These are phyloP conservation scores for Kradibia gibbosae DNA, from an alignment of 1,140 invertebrate species.

Conservation along the genomic window DNA sequence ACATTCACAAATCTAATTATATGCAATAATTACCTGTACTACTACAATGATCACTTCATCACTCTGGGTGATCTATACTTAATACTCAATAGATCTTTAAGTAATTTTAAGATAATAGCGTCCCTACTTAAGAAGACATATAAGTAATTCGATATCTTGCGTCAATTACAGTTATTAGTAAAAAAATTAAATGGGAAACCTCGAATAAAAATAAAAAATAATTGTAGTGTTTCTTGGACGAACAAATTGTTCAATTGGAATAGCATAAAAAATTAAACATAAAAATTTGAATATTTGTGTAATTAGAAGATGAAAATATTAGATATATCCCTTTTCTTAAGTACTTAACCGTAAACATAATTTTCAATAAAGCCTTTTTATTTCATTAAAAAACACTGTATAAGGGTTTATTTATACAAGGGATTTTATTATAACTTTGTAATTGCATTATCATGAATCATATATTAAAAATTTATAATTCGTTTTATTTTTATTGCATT, in stretches of 20 bases:
- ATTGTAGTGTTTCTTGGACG: neutral
- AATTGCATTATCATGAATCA: no score
- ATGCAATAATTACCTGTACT: neutral
- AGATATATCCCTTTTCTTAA: no score
- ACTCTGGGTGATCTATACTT: neutral
- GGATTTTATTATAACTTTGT: no score
- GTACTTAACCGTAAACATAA: no score
- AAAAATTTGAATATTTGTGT: no score
- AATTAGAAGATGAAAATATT: no score
- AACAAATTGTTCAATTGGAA: neutral
- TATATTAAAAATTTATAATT: no score
- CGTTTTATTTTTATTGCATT: no score
- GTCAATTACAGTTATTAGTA: neutral
- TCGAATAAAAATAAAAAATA: neutral
- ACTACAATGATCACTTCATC: neutral
- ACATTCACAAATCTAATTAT: neutral
- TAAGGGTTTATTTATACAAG: no score
- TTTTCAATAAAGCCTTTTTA: no score
- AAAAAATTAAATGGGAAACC: neutral
- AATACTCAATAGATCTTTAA: neutral
- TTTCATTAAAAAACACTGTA: no score
- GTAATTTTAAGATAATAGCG: conserved; percentile 4
- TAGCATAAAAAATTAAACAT: no score
- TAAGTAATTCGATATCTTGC: conserved; percentile 6
- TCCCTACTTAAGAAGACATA: neutral